Conservation (phyloP, 2,113 vertebrate species). For the Dinomys branickii region DNA sequence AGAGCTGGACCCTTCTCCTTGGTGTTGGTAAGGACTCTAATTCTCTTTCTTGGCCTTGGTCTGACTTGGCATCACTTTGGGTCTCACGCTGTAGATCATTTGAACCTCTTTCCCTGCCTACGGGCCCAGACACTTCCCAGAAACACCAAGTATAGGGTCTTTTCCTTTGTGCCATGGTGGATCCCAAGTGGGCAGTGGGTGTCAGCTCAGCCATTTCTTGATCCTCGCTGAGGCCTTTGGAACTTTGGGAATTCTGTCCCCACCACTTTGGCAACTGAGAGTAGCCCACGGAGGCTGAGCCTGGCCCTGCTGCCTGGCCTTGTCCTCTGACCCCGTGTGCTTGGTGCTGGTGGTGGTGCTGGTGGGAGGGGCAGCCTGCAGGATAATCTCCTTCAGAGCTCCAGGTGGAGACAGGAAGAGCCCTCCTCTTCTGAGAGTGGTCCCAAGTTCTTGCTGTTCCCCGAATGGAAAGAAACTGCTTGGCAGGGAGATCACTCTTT, state of each 20-base stretch:
- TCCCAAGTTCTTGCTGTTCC: neutral
- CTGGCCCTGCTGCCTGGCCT: neutral
- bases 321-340: fast-evolving
- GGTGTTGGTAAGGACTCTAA: neutral
- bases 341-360: neutral
- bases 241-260: neutral
- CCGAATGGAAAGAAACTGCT: neutral
- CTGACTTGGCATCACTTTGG: neutral
- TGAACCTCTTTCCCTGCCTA: neutral
- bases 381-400: neutral
- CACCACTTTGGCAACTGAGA: neutral
- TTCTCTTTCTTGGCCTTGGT: neutral
- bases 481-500: neutral
- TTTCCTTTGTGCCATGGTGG: neutral
- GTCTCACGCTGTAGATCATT: neutral
- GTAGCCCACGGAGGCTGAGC: neutral
- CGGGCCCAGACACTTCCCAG: neutral
- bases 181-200: fast-evolving
- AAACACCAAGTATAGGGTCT: neutral
- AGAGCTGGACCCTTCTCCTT: neutral
- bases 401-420: neutral
- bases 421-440: neutral
- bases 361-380: neutral
- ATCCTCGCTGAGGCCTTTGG: neutral
- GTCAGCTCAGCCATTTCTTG: neutral